Percentiles rank a stretch among this genome's conserved stretches.
Evolutionary conservation across 1,140 invertebrate genomes (phyloP).

Genomic region (Trigoniulus corallinus): DNA sequence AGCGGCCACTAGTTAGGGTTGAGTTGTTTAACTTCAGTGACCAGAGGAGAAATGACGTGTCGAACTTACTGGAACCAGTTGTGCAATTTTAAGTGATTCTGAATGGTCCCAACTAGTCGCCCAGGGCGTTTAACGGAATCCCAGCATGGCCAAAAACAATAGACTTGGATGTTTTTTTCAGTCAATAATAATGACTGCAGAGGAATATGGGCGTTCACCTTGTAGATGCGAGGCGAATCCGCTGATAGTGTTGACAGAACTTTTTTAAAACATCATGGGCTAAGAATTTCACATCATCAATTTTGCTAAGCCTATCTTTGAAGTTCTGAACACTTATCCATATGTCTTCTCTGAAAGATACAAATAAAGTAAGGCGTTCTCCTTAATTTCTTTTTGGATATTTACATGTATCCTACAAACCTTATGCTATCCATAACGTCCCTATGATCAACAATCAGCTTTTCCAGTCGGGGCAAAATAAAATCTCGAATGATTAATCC

Average conservation of each 20-base stretch:
- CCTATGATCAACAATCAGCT: constrained; percentile 38
- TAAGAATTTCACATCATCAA: constrained; percentile 65
- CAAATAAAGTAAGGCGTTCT: not conserved
- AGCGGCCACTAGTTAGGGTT: too few relatives aligned
- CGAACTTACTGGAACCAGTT: not conserved
- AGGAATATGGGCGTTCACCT: not conserved
- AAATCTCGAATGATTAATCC: constrained; percentile 64
- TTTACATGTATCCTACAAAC: constrained; percentile 17
- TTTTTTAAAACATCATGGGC: constrained; percentile 60
- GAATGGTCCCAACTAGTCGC: not conserved
- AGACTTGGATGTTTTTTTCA: constrained; percentile 5
- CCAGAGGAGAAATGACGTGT: too few relatives aligned
- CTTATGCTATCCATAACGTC: constrained; percentile 27
- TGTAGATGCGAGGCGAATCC: constrained; percentile 35
- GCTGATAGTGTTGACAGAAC: constrained; percentile 68
- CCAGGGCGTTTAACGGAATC: not conserved
- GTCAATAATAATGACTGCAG: not conserved
- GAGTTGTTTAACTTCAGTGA: too few relatives aligned
- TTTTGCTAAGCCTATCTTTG: constrained; percentile 46
- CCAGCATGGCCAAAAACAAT: constrained; percentile 22
- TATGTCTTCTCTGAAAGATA: constrained; percentile 50
- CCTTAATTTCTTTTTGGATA: not conserved
- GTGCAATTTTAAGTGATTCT: not conserved
- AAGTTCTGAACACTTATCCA: constrained; percentile 62
- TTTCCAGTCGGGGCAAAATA: constrained; percentile 52